These are phyloP conservation scores for Synanthedon andrenaeformis DNA, from an alignment of 2,888 invertebrate genomes.

Conservation along the genomic window DNA sequence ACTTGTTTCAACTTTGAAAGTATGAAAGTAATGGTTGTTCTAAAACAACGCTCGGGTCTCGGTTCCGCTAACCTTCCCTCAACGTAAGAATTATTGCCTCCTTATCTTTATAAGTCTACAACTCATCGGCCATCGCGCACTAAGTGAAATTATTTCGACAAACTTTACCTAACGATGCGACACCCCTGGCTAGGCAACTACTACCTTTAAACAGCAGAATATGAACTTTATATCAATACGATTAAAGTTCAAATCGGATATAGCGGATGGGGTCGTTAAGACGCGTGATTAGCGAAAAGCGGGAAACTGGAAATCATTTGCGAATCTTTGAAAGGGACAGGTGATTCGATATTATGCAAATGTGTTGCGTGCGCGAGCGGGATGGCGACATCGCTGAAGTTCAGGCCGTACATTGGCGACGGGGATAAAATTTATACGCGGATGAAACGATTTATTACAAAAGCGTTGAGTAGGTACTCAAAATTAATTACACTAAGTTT, in stretches of 20 bases:
- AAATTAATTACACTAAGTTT: conserved; percentile 63
- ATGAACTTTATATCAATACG: conserved; percentile 18
- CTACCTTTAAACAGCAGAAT: conserved; percentile 13
- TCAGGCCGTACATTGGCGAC: conserved; percentile 25
- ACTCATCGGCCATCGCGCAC: conserved; percentile 41
- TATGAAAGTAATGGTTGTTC: conserved; percentile 38
- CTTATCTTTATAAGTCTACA: conserved; percentile 57
- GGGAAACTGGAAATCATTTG: conserved; percentile 67
- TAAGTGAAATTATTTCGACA: conserved; percentile 60
- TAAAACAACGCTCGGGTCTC: conserved; percentile 23
- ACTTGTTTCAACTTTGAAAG: not conserved
- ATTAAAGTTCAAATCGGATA: not conserved
- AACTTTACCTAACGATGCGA: conserved; percentile 42
- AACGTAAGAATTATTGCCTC: conserved; percentile 51
- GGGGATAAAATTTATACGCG: conserved; percentile 58
- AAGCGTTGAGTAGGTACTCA: conserved; percentile 66
- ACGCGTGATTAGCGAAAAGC: conserved; percentile 57
- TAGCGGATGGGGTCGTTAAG: not conserved
- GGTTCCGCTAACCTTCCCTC: conserved; percentile 13
- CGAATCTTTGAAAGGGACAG: conserved; percentile 60
- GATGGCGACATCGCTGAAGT: conserved; percentile 39
- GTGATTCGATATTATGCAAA: conserved; percentile 61
- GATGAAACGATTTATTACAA: conserved; percentile 70
- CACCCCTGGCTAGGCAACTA: conserved; percentile 23
- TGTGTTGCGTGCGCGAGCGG: conserved; percentile 30